phyloP scores from a whole-genome alignment of 2,113 vertebrate species.

The Ranitomeya imitator region DNA sequence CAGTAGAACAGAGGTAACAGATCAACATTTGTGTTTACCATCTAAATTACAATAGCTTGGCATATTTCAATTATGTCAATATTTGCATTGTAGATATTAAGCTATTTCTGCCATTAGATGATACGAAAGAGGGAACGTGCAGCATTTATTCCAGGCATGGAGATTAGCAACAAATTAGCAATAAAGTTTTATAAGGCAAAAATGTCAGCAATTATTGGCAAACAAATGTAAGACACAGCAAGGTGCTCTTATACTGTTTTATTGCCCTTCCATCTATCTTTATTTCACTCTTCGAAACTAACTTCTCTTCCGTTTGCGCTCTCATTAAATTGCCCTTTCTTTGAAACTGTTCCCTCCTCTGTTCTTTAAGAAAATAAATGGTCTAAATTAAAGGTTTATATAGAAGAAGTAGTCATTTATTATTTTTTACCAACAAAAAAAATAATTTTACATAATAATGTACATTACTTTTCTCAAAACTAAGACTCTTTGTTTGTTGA shows the following conservation, averaged over 20 bases:
- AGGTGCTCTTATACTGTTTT: background rate
- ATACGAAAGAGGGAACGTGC: background rate
- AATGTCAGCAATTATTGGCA: background rate
- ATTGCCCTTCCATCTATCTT: background rate
- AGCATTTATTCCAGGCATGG: background rate
- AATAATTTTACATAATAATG: background rate
- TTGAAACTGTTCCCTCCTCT: background rate
- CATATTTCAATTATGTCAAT: background rate
- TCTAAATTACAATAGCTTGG: background rate
- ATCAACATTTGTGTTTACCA: background rate
- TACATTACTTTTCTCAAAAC: background rate
- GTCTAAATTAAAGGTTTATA: background rate
- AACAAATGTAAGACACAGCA: background rate
- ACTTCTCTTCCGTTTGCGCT: background rate
- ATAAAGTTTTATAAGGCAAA: background rate
- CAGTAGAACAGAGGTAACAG: background rate
- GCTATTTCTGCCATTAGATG: background rate
- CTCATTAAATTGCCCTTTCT: background rate
- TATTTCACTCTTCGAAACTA: background rate
- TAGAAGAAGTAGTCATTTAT: background rate
- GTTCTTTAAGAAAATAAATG: conserved; percentile 12
- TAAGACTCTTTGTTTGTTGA: background rate
- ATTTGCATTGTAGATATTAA: background rate
- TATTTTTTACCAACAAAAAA: background rate
- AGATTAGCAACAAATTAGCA: background rate